Evolutionary conservation across 2,888 invertebrate species (phyloP).

Genomic region (Adela reaumurella): DNA sequence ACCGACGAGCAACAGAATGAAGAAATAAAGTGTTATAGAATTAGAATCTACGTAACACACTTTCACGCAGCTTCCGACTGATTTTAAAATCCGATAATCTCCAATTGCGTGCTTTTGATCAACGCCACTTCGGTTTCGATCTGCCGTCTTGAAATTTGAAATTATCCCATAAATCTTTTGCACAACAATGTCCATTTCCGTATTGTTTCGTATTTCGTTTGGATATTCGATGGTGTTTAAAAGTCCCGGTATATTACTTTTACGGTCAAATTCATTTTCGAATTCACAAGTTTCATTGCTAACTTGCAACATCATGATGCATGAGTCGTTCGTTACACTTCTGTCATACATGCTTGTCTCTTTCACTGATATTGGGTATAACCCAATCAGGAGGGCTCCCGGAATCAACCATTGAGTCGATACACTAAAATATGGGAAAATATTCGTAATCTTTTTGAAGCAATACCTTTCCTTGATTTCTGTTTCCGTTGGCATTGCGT

Average conservation of each 20-base stretch:
- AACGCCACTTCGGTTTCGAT: conserved; percentile 22
- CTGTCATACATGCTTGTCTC: conserved; percentile 19
- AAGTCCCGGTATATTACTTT: background rate
- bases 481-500: conserved; percentile 1
- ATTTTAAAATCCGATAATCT: conserved; percentile 18
- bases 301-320: conserved; percentile 31
- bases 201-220: background rate
- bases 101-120: conserved; percentile 20
- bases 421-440: conserved; percentile 29
- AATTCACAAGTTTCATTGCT: conserved; percentile 22
- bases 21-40: conserved; percentile 33
- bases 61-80: conserved; percentile 25
- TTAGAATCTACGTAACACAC: conserved; percentile 39
- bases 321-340: conserved; percentile 19
- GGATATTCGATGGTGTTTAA: background rate
- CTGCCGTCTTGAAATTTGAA: conserved; percentile 21
- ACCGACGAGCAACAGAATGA: conserved; percentile 28
- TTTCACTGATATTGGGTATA: conserved; percentile 35
- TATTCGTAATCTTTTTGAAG: conserved; percentile 19
- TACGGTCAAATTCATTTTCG: background rate
- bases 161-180: conserved; percentile 32
- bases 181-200: conserved; percentile 24
- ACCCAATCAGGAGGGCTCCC: conserved; percentile 27
- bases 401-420: conserved; percentile 37
- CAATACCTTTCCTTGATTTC: conserved; percentile 11